Conservation (phyloP, 2,888 invertebrate genomes). For the Pyrgus malvae region DNA sequence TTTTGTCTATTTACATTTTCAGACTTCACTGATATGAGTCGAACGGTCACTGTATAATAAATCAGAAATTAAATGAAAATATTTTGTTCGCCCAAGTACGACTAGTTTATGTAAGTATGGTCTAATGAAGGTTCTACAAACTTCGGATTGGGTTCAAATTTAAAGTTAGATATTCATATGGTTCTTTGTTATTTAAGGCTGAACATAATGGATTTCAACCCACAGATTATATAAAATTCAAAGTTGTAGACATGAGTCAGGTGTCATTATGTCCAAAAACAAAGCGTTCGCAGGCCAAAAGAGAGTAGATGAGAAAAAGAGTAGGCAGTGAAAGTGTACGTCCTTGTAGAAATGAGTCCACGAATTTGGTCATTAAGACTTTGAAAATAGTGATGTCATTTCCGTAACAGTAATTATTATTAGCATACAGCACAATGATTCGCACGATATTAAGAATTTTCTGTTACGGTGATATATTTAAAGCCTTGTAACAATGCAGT, state of each 20-base stretch:
- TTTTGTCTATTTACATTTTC: too few relatives aligned
- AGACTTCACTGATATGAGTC: too few relatives aligned
- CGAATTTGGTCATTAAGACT: constrained; percentile 14
- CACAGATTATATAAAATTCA: too few relatives aligned
- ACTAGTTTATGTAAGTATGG: too few relatives aligned
- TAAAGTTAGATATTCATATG: too few relatives aligned
- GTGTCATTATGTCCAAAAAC: constrained; percentile 17
- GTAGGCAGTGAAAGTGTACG: constrained; percentile 15
- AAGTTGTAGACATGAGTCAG: background rate
- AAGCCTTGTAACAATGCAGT: background rate
- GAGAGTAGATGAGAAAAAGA: constrained; percentile 15
- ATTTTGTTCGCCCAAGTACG: too few relatives aligned
- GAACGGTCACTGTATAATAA: too few relatives aligned
- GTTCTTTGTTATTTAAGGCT: too few relatives aligned
- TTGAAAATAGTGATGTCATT: constrained; percentile 17
- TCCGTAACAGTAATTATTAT: constrained; percentile 19
- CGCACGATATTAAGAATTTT: constrained; percentile 11
- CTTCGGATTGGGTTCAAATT: too few relatives aligned
- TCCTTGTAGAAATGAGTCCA: constrained; percentile 12
- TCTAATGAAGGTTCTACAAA: too few relatives aligned
- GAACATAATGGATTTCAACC: too few relatives aligned
- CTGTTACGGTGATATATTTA: constrained; percentile 1
- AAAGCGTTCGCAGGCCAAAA: constrained; percentile 11
- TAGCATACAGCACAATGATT: constrained; percentile 19
- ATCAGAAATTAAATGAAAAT: too few relatives aligned